Conservation (phyloP, 2,113 vertebrate species). For the Mirounga angustirostris region DNA sequence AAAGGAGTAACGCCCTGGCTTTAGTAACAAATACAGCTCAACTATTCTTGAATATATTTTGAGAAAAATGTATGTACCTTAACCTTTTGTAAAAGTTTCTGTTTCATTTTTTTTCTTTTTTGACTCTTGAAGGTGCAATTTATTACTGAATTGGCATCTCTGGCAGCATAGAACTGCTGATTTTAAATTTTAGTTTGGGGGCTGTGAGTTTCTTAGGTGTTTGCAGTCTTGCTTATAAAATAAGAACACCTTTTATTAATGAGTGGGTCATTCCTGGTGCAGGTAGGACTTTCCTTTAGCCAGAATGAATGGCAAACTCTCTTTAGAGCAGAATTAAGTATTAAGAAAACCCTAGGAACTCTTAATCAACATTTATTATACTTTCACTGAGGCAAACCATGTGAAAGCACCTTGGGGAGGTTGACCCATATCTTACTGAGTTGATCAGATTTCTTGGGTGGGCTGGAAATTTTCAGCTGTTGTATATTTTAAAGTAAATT, state of each 20-base stretch:
- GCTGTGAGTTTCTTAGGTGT: conserved; percentile 76
- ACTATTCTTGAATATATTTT: conserved; percentile 78
- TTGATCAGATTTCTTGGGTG: conserved; percentile 67
- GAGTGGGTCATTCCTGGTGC: conserved; percentile 66
- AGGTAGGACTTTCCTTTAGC: conserved; percentile 51
- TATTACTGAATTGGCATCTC: conserved; percentile 79
- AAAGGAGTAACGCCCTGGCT: conserved; percentile 73
- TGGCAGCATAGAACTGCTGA: conserved; percentile 62
- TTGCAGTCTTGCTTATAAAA: conserved; percentile 73
- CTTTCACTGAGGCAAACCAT: conserved; percentile 59
- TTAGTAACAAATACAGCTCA: conserved; percentile 78
- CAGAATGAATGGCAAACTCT: conserved; percentile 71
- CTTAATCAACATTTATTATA: conserved; percentile 55
- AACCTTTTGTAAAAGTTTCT: conserved; percentile 78
- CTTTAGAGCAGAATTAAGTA: conserved; percentile 48
- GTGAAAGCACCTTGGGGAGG: conserved; percentile 55
- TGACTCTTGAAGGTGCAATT: conserved; percentile 79
- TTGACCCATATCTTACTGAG: conserved; percentile 56
- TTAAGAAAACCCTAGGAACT: conserved; percentile 71
- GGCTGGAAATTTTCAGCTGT: conserved; percentile 75
- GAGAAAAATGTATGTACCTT: conserved; percentile 77
- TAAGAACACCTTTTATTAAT: conserved; percentile 68
- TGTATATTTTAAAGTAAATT: conserved; percentile 83
- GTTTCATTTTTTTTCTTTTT: conserved; percentile 56
- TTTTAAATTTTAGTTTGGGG: conserved; percentile 67